Evolutionary conservation across 2,113 vertebrate species (phyloP).

Genomic region (Corythornis vintsioides): DNA sequence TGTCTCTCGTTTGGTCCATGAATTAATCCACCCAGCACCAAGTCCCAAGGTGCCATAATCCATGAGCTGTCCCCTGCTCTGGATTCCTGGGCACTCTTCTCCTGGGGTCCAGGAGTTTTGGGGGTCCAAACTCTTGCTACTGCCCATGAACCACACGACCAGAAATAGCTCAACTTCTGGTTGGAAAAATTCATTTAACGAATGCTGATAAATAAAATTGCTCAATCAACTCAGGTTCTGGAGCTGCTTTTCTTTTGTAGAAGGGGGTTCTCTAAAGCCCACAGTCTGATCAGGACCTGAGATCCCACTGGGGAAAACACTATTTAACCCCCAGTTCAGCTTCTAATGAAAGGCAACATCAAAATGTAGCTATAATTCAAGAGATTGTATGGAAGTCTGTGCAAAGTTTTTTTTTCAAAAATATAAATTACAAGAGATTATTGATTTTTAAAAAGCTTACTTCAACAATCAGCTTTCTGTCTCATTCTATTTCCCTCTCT

Average conservation of each 20-base stretch:
- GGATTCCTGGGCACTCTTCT: too few relatives aligned
- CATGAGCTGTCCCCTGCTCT: neutral
- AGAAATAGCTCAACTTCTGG: too few relatives aligned
- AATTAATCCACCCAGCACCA: rapidly evolving
- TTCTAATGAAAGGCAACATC: slow-evolving; percentile 71
- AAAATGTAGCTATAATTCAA: slow-evolving; percentile 72
- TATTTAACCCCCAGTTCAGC: slow-evolving; percentile 69
- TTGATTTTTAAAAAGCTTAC: slow-evolving; percentile 83
- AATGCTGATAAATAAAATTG: neutral
- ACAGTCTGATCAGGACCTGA: slow-evolving; percentile 18
- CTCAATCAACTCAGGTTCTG: neutral
- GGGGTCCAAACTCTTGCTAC: too few relatives aligned
- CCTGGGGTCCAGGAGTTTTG: too few relatives aligned
- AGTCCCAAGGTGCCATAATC: too few relatives aligned
- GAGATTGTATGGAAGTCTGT: slow-evolving; percentile 69
- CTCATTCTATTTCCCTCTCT: slow-evolving; percentile 68
- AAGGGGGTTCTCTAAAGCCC: neutral
- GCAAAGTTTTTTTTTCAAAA: slow-evolving; percentile 78
- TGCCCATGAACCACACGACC: too few relatives aligned
- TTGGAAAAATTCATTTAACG: too few relatives aligned
- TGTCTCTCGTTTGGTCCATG: rapidly evolving
- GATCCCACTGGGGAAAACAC: neutral
- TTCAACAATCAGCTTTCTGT: slow-evolving; percentile 79
- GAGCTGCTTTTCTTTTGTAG: neutral
- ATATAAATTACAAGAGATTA: slow-evolving; percentile 81